Percentiles rank a stretch among this genome's conserved stretches.
Evolutionary conservation across 2,797 vertebrate species (phyloP).

Genomic region (Pteronotus mesoamericanus): DNA sequence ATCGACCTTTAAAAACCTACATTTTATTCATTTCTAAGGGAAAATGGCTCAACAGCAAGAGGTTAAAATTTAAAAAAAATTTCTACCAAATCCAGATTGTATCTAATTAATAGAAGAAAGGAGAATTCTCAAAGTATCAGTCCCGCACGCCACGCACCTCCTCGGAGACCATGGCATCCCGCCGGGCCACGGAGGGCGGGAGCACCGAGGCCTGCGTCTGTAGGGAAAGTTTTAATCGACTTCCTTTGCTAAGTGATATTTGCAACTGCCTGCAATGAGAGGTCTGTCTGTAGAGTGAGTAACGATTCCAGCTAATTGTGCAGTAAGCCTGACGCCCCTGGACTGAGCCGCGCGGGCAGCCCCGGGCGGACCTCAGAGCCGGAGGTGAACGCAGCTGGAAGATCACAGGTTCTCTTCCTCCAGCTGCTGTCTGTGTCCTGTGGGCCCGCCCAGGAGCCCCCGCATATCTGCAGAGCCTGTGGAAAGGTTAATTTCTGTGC

Average conservation of each 20-base stretch:
- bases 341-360: background rate
- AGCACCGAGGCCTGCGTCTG: background rate
- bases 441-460: background rate
- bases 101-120: background rate
- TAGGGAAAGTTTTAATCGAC: constrained; percentile 37
- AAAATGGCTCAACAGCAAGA: background rate
- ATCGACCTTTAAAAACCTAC: background rate
- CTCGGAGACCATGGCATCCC: background rate
- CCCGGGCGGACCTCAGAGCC: background rate
- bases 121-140: background rate
- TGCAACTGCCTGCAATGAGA: constrained; percentile 41
- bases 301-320: constrained; percentile 24
- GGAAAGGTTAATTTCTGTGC: background rate
- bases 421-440: background rate
- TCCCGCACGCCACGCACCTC: background rate
- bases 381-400: background rate
- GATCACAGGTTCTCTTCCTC: background rate
- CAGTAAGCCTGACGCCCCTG: background rate
- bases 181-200: background rate
- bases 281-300: constrained; percentile 33
- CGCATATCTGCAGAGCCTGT: background rate
- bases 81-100: background rate
- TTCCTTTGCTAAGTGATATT: constrained; percentile 49
- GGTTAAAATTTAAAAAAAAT: background rate
- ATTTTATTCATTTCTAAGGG: background rate